phyloP scores from a whole-genome alignment of 2,888 invertebrate genomes.

The Pandemis corylana region DNA sequence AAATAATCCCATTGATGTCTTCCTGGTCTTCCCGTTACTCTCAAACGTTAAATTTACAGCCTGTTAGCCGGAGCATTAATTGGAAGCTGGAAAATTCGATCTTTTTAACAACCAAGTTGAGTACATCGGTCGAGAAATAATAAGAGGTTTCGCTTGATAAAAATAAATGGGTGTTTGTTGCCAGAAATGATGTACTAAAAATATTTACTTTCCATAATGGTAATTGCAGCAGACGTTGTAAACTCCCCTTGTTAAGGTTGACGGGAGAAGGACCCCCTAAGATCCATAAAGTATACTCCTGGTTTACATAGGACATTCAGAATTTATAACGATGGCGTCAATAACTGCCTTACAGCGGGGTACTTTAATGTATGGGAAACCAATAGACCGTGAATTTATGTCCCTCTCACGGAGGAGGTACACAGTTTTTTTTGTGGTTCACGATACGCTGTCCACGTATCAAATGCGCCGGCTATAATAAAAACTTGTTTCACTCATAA shows the following conservation, averaged over 20 bases:
- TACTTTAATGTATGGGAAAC: conserved; percentile 44
- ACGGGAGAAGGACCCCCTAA: conserved; percentile 16
- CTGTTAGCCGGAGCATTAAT: conserved; percentile 14
- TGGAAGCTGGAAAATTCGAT: conserved; percentile 16
- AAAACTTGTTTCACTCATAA: conserved; percentile 38
- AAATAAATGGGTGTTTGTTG: conserved; percentile 16
- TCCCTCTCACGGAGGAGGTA: conserved; percentile 14
- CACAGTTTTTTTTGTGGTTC: conserved; percentile 25
- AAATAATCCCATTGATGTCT: conserved; percentile 4
- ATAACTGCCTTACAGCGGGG: conserved; percentile 54
- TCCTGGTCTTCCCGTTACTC: conserved; percentile 7
- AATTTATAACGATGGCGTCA: conserved; percentile 67
- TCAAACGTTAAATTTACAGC: conserved; percentile 20
- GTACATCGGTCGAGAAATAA: conserved; percentile 7
- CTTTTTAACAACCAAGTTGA: conserved; percentile 9
- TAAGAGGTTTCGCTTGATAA: conserved; percentile 18
- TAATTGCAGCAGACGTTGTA: conserved; percentile 14
- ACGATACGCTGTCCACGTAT: conserved; percentile 28
- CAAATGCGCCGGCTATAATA: conserved; percentile 31
- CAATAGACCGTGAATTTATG: conserved; percentile 48
- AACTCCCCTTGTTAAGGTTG: conserved; percentile 3
- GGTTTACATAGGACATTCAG: conserved; percentile 70
- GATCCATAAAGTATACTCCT: conserved; percentile 43
- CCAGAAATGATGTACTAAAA: conserved; percentile 7
- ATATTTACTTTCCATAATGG: conserved; percentile 21